phyloP scores from a whole-genome alignment of 2,888 invertebrate species.

The Ptilodon capucinus region DNA sequence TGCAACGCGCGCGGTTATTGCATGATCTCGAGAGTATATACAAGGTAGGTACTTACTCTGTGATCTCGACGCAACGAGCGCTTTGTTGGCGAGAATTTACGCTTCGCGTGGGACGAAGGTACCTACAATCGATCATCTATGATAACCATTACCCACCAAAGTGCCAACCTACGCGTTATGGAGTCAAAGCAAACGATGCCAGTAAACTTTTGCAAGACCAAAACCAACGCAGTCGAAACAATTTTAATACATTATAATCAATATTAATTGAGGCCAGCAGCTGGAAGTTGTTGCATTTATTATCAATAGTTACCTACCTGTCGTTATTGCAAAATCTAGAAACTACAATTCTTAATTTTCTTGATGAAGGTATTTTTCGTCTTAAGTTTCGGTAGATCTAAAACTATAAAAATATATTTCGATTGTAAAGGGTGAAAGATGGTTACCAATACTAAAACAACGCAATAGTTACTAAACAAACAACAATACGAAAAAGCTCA shows the following conservation, averaged over 20 bases:
- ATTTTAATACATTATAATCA: constrained; percentile 63
- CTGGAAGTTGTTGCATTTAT: constrained; percentile 63
- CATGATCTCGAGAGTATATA: not conserved
- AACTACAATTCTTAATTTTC: constrained; percentile 40
- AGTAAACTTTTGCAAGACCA: not conserved
- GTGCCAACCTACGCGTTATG: too few relatives aligned
- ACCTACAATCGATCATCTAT: not conserved
- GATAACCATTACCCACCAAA: not conserved
- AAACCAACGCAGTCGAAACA: constrained; percentile 25
- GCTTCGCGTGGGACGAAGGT: not conserved
- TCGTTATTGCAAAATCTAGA: constrained; percentile 52
- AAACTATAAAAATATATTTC: constrained; percentile 10
- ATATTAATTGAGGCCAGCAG: constrained; percentile 72
- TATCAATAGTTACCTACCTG: constrained; percentile 49
- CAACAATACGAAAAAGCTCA: too few relatives aligned
- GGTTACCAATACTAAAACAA: too few relatives aligned
- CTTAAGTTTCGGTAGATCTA: constrained; percentile 19
- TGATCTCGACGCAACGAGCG: not conserved
- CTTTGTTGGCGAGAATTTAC: not conserved
- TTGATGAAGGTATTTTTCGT: constrained; percentile 30
- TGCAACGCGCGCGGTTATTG: constrained; percentile 8
- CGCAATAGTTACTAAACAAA: too few relatives aligned
- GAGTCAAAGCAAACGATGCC: not conserved
- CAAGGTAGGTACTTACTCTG: too few relatives aligned
- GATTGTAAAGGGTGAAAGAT: too few relatives aligned